Conservation (phyloP, 1,140 invertebrate species). For the Apis laboriosa region DNA sequence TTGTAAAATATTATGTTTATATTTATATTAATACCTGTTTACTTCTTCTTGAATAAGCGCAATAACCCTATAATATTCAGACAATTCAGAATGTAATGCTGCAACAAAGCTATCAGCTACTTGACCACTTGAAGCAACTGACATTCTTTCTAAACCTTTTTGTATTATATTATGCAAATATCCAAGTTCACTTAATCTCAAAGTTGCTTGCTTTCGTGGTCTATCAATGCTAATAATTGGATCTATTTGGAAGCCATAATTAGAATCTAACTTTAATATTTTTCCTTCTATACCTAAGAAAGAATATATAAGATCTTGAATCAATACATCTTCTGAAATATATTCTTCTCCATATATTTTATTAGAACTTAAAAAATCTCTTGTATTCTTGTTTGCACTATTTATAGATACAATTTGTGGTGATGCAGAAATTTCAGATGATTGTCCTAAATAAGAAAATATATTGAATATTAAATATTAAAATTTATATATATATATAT, state of each 20-base stretch:
- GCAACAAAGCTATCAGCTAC: conserved; percentile 93
- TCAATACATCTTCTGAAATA: conserved; percentile 81
- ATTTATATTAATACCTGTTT: conserved; percentile 82
- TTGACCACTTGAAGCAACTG: conserved; percentile 84
- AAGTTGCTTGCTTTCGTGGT: conserved; percentile 81
- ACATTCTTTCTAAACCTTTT: conserved; percentile 85
- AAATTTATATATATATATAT: not conserved
- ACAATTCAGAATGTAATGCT: conserved; percentile 91
- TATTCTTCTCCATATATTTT: conserved; percentile 74
- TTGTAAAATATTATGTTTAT: not conserved
- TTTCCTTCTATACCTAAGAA: conserved; percentile 92
- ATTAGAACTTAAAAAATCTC: conserved; percentile 53
- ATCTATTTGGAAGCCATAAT: conserved; percentile 86
- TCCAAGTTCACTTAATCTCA: conserved; percentile 91
- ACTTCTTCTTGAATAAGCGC: conserved; percentile 90
- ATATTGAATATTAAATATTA: not conserved
- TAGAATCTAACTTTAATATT: conserved; percentile 86
- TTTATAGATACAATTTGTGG: conserved; percentile 69
- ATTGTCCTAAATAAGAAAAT: conserved; percentile 65
- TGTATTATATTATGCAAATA: conserved; percentile 92
- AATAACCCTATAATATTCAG: conserved; percentile 93
- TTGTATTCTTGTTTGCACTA: conserved; percentile 60
- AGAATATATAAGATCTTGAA: conserved; percentile 90
- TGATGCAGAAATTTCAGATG: conserved; percentile 65
- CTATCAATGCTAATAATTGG: conserved; percentile 80